phyloP scores from a whole-genome alignment of 2,888 invertebrate species.

The Lissonota sp. region DNA sequence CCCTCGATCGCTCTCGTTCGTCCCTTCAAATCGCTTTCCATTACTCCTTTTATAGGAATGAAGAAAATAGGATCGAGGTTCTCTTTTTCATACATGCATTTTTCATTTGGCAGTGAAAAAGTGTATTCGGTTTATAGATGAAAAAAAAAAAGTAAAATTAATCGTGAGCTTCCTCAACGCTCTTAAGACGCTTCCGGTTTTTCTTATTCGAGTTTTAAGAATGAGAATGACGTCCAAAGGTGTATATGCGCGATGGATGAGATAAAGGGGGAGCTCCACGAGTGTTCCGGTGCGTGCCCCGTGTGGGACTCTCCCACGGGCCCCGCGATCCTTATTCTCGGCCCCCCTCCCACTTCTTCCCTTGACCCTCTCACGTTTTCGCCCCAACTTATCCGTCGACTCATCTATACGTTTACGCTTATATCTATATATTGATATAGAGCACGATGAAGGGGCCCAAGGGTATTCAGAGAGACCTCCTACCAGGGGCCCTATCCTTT shows the following conservation, averaged over 20 bases:
- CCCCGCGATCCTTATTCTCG: slow-evolving; percentile 63
- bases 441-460: slow-evolving; percentile 43
- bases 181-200: slow-evolving; percentile 50
- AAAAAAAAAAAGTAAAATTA: slow-evolving; percentile 2
- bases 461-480: slow-evolving; percentile 21
- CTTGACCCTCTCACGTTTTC: slow-evolving; percentile 43
- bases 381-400: slow-evolving; percentile 66
- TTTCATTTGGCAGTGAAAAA: slow-evolving; percentile 1
- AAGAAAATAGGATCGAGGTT: slow-evolving; percentile 6
- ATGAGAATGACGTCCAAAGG: slow-evolving; percentile 54
- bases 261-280: slow-evolving; percentile 53
- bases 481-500: no score
- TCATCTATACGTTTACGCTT: slow-evolving; percentile 64
- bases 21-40: slow-evolving; percentile 41
- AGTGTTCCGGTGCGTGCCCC: slow-evolving; percentile 81
- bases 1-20: slow-evolving; percentile 43
- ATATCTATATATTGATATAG: slow-evolving; percentile 62
- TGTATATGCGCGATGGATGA: slow-evolving; percentile 42
- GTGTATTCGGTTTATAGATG: no score
- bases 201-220: slow-evolving; percentile 54
- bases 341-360: slow-evolving; percentile 53
- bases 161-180: slow-evolving; percentile 45
- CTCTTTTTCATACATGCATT: slow-evolving; percentile 1
- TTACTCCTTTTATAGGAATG: slow-evolving; percentile 21
- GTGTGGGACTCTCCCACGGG: slow-evolving; percentile 83